Conservation (phyloP, 2,797 vertebrate species). For the Halcyon leucocephala region DNA sequence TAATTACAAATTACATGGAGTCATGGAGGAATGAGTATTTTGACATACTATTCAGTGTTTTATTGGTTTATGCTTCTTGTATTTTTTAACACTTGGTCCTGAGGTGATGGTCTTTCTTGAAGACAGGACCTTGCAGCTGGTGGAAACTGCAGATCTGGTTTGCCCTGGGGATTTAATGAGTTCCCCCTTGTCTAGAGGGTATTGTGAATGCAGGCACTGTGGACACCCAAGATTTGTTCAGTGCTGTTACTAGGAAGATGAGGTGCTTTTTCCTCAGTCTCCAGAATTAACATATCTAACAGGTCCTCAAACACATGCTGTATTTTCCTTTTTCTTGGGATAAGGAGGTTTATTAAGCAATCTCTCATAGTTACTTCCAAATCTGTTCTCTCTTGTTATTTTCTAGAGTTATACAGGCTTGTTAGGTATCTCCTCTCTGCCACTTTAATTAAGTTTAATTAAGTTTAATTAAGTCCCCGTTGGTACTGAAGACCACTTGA, state of each 20-base stretch:
- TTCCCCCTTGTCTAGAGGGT: neutral
- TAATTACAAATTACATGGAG: conserved; percentile 3
- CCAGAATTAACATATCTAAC: neutral
- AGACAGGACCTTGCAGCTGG: neutral
- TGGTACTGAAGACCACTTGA: neutral
- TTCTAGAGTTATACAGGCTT: neutral
- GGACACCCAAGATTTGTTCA: neutral
- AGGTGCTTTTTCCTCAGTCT: neutral
- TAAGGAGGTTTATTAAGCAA: neutral
- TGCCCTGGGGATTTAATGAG: neutral
- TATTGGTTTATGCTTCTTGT: neutral
- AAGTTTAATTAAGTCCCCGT: neutral
- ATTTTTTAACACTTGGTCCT: neutral
- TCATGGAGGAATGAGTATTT: neutral
- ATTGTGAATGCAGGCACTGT: neutral
- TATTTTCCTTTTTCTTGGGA: neutral
- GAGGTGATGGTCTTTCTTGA: neutral
- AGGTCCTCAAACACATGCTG: neutral
- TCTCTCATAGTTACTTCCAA: neutral
- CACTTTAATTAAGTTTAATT: too few species aligned
- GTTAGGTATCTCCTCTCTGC: neutral
- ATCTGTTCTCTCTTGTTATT: neutral
- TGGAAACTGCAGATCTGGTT: neutral
- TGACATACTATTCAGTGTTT: neutral
- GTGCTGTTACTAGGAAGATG: neutral